A percentile compares a stretch with the other conserved stretches of the same genome.
Conservation (phyloP, 2,888 invertebrate species). For the Syritta pipiens region DNA sequence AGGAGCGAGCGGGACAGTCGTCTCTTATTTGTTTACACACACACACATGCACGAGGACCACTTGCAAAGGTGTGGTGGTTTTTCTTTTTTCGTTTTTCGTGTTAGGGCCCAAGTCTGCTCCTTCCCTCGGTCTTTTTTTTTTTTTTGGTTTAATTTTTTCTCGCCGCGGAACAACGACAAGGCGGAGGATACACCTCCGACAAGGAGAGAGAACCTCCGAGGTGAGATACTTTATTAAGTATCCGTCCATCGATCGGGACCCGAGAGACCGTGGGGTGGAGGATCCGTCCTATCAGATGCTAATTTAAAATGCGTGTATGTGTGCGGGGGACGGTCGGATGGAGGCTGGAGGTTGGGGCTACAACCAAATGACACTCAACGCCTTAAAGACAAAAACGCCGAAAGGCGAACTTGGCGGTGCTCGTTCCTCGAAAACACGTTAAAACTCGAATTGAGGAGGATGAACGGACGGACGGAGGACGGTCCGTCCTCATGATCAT, state of each 20-base stretch:
- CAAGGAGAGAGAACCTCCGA: conserved; percentile 12
- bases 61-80: too few relatives aligned
- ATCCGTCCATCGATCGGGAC: conserved; percentile 17
- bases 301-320: conserved; percentile 51
- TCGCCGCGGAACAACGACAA: conserved; percentile 50
- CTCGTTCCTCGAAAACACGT: conserved; percentile 43
- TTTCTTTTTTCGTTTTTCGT: too few relatives aligned
- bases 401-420: conserved; percentile 35
- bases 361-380: conserved; percentile 65
- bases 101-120: not conserved
- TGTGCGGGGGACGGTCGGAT: not conserved
- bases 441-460: conserved; percentile 52
- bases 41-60: too few relatives aligned
- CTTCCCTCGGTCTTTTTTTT: conserved; percentile 17
- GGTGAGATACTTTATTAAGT: conserved; percentile 60
- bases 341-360: not conserved
- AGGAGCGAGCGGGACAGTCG: too few relatives aligned
- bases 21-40: too few relatives aligned
- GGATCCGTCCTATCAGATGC: conserved; percentile 37
- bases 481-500: conserved; percentile 5
- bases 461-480: not conserved
- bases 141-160: conserved; percentile 47
- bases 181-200: conserved; percentile 45
- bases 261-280: not conserved
- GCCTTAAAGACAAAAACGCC: conserved; percentile 51